Conservation (phyloP, 2,888 invertebrate genomes). For the Erannis defoliaria region DNA sequence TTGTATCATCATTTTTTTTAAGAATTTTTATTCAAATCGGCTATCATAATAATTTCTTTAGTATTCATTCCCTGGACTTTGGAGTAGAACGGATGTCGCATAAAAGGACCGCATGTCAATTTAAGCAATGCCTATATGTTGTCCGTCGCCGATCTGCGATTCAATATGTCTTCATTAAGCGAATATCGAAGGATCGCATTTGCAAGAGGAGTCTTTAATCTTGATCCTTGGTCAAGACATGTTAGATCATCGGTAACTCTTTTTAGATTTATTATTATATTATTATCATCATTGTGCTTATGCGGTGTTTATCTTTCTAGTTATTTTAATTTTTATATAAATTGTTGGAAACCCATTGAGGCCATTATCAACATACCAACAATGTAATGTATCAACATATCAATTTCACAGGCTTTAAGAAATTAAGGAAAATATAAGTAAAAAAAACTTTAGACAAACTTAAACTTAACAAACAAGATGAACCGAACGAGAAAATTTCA, state of each 20-base stretch:
- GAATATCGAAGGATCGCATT: constrained; percentile 81
- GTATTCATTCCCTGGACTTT: constrained; percentile 31
- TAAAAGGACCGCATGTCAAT: constrained; percentile 81
- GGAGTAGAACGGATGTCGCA: constrained; percentile 58
- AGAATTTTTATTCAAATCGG: background rate
- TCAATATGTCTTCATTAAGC: constrained; percentile 87
- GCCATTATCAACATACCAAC: too few species aligned
- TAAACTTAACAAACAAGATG: background rate
- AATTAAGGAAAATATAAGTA: too few species aligned
- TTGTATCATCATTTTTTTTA: background rate
- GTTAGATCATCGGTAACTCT: constrained; percentile 59
- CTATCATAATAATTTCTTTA: constrained; percentile 22
- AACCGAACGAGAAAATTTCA: constrained; percentile 36
- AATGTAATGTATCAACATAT: too few species aligned
- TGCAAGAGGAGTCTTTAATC: constrained; percentile 79
- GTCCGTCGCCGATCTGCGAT: constrained; percentile 80
- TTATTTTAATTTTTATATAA: too few species aligned
- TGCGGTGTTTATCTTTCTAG: too few species aligned
- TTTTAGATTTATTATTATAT: background rate
- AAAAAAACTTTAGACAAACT: too few species aligned
- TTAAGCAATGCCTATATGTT: constrained; percentile 82
- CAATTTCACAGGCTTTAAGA: too few species aligned
- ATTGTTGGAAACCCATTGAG: too few species aligned
- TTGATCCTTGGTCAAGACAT: constrained; percentile 79
- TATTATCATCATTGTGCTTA: too few species aligned